Conservation (phyloP, 2,797 vertebrate genomes). For the Chaetophractus vellerosus region DNA sequence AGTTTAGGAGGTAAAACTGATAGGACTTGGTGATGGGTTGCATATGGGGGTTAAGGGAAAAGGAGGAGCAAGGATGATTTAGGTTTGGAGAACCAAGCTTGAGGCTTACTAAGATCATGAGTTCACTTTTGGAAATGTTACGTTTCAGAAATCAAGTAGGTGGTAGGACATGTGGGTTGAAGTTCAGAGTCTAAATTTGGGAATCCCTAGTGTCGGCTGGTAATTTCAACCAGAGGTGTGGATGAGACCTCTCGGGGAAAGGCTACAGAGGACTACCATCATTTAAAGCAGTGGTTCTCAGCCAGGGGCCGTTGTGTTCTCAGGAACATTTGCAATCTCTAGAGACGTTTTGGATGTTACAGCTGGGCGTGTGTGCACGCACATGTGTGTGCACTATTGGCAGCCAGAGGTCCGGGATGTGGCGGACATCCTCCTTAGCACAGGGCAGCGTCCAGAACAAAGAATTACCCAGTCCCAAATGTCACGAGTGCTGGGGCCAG, state of each 20-base stretch:
- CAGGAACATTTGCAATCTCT: neutral
- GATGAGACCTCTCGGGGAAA: neutral
- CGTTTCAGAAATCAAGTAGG: neutral
- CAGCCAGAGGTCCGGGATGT: neutral
- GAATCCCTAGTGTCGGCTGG: neutral
- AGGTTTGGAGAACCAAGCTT: slow-evolving; percentile 4
- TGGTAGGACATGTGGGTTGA: neutral
- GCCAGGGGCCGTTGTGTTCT: neutral
- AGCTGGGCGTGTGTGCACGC: neutral
- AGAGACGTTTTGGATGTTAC: neutral
- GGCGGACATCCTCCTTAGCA: neutral
- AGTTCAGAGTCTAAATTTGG: neutral
- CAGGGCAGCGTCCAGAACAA: neutral
- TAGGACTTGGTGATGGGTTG: neutral
- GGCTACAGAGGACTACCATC: neutral
- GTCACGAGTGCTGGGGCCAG: neutral
- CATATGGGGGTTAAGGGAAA: neutral
- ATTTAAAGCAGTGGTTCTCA: neutral
- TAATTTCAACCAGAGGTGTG: neutral
- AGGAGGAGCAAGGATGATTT: neutral
- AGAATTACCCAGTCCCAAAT: neutral
- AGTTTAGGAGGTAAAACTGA: neutral
- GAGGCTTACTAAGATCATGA: neutral
- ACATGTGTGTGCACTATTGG: neutral
- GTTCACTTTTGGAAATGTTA: neutral